These are phyloP conservation scores for honey bee (Apis mellifera) DNA, from an alignment of 1,140 invertebrate genomes.

Conservation along the genomic window DNA sequence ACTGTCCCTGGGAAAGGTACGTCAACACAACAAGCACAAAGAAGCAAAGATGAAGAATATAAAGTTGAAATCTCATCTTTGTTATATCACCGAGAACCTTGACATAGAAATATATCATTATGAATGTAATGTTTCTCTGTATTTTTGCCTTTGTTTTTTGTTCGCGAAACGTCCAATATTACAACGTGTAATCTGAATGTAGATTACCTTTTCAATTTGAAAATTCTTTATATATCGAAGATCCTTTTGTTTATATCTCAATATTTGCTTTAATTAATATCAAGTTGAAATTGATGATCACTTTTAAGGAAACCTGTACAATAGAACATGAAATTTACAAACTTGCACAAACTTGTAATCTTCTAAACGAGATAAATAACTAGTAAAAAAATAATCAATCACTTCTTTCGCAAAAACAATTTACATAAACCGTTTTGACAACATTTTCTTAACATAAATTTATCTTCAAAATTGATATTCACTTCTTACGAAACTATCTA, in stretches of 20 bases:
- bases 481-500: not conserved
- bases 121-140: not conserved
- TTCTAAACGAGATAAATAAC: too few relatives aligned
- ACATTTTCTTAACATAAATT: not conserved
- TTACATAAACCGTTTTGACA: too few relatives aligned
- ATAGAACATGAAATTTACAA: too few relatives aligned
- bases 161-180: not conserved
- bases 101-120: not conserved
- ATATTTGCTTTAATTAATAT: too few relatives aligned
- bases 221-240: not conserved
- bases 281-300: not conserved
- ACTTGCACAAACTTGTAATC: too few relatives aligned
- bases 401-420: too few relatives aligned
- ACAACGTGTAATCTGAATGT: too few relatives aligned
- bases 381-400: too few relatives aligned
- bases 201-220: not conserved
- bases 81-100: not conserved
- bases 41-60: not conserved
- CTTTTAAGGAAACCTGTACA: not conserved
- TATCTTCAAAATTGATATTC: not conserved
- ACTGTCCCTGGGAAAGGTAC: not conserved
- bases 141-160: not conserved
- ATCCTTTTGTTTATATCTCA: too few relatives aligned
- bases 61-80: not conserved
- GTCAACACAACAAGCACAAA: not conserved